phyloP scores from a whole-genome alignment of 2,888 invertebrate species.

The Hyalella azteca region DNA sequence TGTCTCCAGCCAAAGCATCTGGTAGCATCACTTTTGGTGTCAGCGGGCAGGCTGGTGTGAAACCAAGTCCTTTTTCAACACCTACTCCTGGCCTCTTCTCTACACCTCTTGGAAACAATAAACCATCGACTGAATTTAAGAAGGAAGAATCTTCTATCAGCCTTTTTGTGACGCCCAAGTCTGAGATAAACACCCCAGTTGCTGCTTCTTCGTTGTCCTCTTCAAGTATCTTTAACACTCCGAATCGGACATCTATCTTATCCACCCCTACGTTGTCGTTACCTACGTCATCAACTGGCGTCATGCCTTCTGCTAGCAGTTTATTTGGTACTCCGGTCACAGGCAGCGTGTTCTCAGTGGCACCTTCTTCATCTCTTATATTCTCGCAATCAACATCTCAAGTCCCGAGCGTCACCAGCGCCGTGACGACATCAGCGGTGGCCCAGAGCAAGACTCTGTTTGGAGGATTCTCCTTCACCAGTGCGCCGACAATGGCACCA shows the following conservation, averaged over 20 bases:
- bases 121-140: neutral
- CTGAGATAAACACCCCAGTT: neutral
- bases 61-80: constrained; percentile 10
- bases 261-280: neutral
- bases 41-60: neutral
- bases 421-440: neutral
- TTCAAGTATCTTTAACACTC: neutral
- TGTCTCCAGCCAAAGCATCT: neutral
- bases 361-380: neutral
- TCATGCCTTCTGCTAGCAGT: neutral
- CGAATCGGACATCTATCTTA: neutral
- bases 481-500: constrained; percentile 42
- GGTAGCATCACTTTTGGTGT: constrained; percentile 36
- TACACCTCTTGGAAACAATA: neutral
- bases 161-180: neutral
- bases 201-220: neutral
- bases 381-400: neutral
- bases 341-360: neutral
- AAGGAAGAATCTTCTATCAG: neutral
- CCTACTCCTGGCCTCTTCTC: neutral
- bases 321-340: constrained; percentile 13
- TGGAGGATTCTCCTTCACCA: constrained; percentile 57
- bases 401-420: neutral
- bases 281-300: constrained; percentile 6
- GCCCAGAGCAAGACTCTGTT: constrained; percentile 41